Base-by-base conservation (phyloP, 2,797 vertebrate species). In the Tolypeutes matacus region DNA sequence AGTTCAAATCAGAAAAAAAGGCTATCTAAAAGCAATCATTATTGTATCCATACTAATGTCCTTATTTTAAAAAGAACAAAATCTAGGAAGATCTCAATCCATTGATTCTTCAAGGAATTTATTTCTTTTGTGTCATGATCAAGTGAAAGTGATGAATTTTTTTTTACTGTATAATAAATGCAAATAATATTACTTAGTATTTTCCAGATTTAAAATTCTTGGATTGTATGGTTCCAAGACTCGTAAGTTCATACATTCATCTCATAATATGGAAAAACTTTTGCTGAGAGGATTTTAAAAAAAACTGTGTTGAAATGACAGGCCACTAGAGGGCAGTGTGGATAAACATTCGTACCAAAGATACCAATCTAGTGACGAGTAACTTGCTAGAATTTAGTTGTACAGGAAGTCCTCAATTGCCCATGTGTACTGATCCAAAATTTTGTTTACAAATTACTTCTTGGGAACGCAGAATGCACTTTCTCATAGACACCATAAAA, bases 311-410 rank as follows among this genome's bases (percentile, higher is more conserved):
- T 93, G 84, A 96, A 96, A 93, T 92, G 36, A 64, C 83, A 95
- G n/a, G 58, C 97, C 75, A 86, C 97, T 97, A 98, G 98, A 97
- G 98, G 98, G 98, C 98, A 97, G 91, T 98, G 96, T 97, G 94
- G 93, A 89, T 94, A 98, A 98, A 92, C 94, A 67, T 96, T 98
- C 98, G 82, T 60, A 18, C 11, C 34, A 62, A 77, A 36, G 23
- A 34, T 23, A 7, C 0, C 60, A 14, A 3, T 21, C 9, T 1
- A 49, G 62, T 18, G 64, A 0, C 23, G 3, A 60, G 27, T 85
- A 70, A 64, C 14, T 31, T 76, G 76, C 39, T 62, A 70, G 75
- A 69, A 77, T 96, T 88, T 77, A 80, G 13, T 90, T 87, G 64
- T 85, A 36, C 5, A 70, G 85, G 67, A 93, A 81, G 34, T 80